Evolutionary conservation across 2,113 vertebrate species (phyloP), one percentile per base, ranked within the genome.

Genomic region (Madoqua kirkii): DNA sequence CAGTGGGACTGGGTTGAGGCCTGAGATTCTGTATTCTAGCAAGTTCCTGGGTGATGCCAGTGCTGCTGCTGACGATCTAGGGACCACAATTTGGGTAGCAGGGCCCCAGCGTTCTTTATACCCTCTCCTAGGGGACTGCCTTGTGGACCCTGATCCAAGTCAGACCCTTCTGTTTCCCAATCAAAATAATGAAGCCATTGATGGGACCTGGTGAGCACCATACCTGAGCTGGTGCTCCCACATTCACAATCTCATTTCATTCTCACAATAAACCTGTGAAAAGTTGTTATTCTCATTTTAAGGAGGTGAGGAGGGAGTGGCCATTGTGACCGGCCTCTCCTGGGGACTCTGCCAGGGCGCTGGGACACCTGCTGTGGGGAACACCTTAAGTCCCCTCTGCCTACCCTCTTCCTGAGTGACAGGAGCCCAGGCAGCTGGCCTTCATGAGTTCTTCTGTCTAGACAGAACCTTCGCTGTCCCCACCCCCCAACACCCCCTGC

Each of bases 381-480:
- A 27, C 54, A 21, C 29, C 17, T 1, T 21, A 40, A 36, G 4
- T 71, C 59, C 87, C 21, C 52, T 43, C 59, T 57, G 89, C 64
- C 19, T 60, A 48, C n/a, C 57, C 36, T 8, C 81, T 54, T 88
- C 16, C 21, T 79, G 23, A 50, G 83, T 67, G 83, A 25, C 71
- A 85, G 79, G n/a, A 76, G 19, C 82, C 57, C 78, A 57, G 64
- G 62, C 52, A 57, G 54, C 82, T 86, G 95, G 64, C 15, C 81
- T 97, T 95, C 74, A 11, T 55, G 74, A 76, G 59, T 62, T 62
- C 71, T 45, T 94, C 50, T 79, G 88, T 97, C 94, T 94, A 94
- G 89, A 97, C 57, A 78, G 59, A 96, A 62, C 52, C 36, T 8
- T 1, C 4, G 3, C 21, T 40, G 78, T 67, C 50, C 71, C 78